Base-by-base conservation (phyloP, 2,113 vertebrate genomes). In the Cnemophilus loriae region DNA sequence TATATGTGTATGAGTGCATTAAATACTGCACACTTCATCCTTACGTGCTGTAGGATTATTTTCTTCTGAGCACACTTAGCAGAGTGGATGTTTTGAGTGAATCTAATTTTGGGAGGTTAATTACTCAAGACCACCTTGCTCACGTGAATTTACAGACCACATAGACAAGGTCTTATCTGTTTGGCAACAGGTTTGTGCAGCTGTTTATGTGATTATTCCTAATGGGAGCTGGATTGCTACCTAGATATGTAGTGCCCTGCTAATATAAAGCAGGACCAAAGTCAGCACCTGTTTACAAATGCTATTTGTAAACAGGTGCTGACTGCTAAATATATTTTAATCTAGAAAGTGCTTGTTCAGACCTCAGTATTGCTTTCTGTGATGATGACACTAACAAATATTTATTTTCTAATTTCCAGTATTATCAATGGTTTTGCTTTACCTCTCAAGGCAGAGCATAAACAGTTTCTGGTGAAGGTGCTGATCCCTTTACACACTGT, bases 361-460 rank as follows among this genome's bases (percentile, higher is more conserved):
- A 64, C 20, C 16, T 80, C 41, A 37, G 5, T 27, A 57, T 59
- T 61, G 28, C 44, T 73, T 87, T 92, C 69, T 95, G 63, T 94
- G 56, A 49, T 91, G 47, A 23, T 84, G 39, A 86, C 81, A 79
- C 93, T 97, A 94, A 98, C 70, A 80, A 32, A 16, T 68, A 42
- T 87, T 96, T 98, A 46, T 96, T 67, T 93, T 97, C 71, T 96
- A 14, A 75, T 95, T 96, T 96, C 89, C 97, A 99, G 99, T 98
- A 99, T 99, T 98, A 99, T 99, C 98, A 99, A 99, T 98, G 99
- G 99, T 97, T 99, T 99, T 93, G 99, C 99, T 98, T 99, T 99
- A 98, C 99, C 99, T 42, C 99, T 99, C 94, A 99, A 99, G 98
- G 99, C 99, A 41, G 99, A 99, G 96, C 99, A 99, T 98, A 99